Base-by-base conservation (phyloP, 1,140 invertebrate genomes). In the Lasioglossum baleicum region DNA sequence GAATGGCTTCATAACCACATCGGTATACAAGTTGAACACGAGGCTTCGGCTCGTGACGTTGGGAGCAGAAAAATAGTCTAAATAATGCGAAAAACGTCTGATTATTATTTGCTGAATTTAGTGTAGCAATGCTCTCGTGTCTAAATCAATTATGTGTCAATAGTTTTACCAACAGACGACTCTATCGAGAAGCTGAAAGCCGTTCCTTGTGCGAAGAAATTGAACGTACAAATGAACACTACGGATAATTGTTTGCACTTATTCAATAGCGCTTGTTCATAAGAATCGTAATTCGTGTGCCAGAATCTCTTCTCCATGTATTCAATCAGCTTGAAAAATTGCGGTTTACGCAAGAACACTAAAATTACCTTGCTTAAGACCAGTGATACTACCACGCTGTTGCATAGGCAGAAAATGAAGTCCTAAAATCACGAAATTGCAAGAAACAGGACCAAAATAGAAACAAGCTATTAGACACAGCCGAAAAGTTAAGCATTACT, bases 231-330 rank as follows among this genome's bases (percentile, higher is more conserved):
- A 3, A 85, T 63, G 20, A 88, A 56, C 7, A 80, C 22, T 4
- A 63, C n/a, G 10, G 77, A 80, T 1, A 61, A 80, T 20, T n/a
- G 63, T 6, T 75, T 53, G 40, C 74, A 83, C 2, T 66, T 11
- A 10, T 64, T 6, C 11, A 88, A 5, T 44, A 84, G 2, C 2
- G 35, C 13, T 15, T 40, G 60, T 26, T 67, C 82, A 11, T 48
- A 68, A 1, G 61, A 51, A 56, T 88, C 82, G 40, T 88, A 81
- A 0, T 83, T 26, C 0, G 0, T 48, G 8, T 79, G 64, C 87
- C 86, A 88, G 22, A 88, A 88, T 15, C 83, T 75, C 1, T 88
- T 48, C 8, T 81, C 35, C 0, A 83, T 53, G n/a, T 79, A 83
- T 11, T 15, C 11, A 2, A 88, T 58, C 48, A 88, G 40, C 1